These are phyloP conservation scores for Chaunax sp. DNA, from an alignment of 2,797 vertebrate genomes.

Conservation along the genomic window DNA sequence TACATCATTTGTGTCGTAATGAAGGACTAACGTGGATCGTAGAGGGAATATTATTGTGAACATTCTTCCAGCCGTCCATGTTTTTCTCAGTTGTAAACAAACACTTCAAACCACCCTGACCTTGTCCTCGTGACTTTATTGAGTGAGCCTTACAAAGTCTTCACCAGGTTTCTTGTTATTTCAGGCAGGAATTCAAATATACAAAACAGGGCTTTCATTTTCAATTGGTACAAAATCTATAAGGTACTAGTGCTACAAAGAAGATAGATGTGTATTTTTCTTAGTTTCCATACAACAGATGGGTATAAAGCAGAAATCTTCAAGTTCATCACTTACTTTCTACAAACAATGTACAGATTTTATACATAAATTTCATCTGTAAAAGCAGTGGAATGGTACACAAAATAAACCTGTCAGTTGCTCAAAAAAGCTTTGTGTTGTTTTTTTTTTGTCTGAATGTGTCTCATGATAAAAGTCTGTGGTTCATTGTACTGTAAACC, in stretches of 20 bases:
- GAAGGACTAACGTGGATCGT: slow-evolving; percentile 1
- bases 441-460: slow-evolving; percentile 34
- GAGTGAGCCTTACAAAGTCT: slow-evolving; percentile 56
- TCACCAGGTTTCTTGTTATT: slow-evolving; percentile 54
- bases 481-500: neutral
- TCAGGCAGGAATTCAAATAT: slow-evolving; percentile 71
- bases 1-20: slow-evolving; percentile 12
- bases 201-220: slow-evolving; percentile 69
- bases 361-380: slow-evolving; percentile 60
- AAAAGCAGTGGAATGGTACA: slow-evolving; percentile 56
- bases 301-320: slow-evolving; percentile 70
- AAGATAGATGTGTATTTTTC: slow-evolving; percentile 52
- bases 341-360: slow-evolving; percentile 74
- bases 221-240: slow-evolving; percentile 76
- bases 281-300: slow-evolving; percentile 56
- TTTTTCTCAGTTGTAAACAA: slow-evolving; percentile 30
- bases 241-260: slow-evolving; percentile 75
- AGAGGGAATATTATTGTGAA: slow-evolving; percentile 35
- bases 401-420: slow-evolving; percentile 71
- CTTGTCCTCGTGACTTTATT: slow-evolving; percentile 66
- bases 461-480: slow-evolving; percentile 34
- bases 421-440: slow-evolving; percentile 50
- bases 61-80: neutral
- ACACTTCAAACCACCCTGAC: slow-evolving; percentile 28
- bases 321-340: slow-evolving; percentile 59